A percentile compares a stretch with the other conserved stretches of the same genome.
phyloP scores from a whole-genome alignment of 2,113 vertebrate species.

The Rhinopomastus cyanomelas region DNA sequence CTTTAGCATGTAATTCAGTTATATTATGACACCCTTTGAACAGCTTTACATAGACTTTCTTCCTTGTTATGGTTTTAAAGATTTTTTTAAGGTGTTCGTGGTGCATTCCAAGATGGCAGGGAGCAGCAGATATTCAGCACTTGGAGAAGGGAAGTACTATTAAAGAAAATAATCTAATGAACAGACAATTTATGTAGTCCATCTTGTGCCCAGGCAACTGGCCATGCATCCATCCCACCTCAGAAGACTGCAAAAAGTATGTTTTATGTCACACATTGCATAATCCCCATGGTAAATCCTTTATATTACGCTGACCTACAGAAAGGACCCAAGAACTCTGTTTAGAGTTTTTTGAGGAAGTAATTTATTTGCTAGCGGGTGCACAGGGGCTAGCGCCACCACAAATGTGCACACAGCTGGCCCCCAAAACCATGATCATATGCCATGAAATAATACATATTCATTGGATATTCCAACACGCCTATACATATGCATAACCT shows the following conservation, averaged over 20 bases:
- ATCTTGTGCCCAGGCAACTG: not conserved
- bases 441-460: too few species aligned
- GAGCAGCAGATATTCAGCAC: not conserved
- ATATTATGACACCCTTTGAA: not conserved
- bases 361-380: too few species aligned
- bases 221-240: not conserved
- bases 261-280: not conserved
- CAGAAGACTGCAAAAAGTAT: not conserved
- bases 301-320: too few species aligned
- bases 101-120: not conserved
- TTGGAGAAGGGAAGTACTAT: not conserved
- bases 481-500: too few species aligned
- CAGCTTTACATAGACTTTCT: not conserved
- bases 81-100: not conserved
- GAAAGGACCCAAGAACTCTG: too few species aligned
- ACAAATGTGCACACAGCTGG: too few species aligned
- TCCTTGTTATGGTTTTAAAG: not conserved
- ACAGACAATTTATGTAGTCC: not conserved
- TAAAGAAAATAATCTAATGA: not conserved
- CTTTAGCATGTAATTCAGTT: not conserved
- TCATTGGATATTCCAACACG: too few species aligned
- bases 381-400: too few species aligned
- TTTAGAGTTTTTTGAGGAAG: too few species aligned
- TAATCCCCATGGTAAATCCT: not conserved
- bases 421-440: too few species aligned